Percentiles rank a stretch among this genome's conserved stretches.
Evolutionary conservation across 2,113 vertebrate species (phyloP).

Genomic region (Myrmecophaga tridactyla): DNA sequence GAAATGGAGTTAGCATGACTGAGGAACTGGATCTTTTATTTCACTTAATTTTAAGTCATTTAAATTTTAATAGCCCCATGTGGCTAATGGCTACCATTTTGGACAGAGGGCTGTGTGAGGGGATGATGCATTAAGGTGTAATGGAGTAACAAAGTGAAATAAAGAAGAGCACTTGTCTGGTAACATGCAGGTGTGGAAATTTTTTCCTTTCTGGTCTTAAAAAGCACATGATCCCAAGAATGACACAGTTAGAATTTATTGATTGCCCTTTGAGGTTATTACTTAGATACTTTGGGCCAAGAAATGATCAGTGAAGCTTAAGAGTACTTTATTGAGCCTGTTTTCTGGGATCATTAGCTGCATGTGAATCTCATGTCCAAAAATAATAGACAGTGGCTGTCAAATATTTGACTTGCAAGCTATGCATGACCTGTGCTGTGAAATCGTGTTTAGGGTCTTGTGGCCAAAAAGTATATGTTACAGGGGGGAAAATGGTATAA

Average conservation of each 20-base stretch:
- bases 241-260: background rate
- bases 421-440: slow-evolving; percentile 67
- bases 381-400: slow-evolving; percentile 59
- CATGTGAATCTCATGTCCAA: slow-evolving; percentile 66
- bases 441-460: slow-evolving; percentile 70
- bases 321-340: slow-evolving; percentile 30
- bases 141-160: background rate
- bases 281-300: slow-evolving; percentile 7
- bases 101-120: background rate
- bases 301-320: background rate
- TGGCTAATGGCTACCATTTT: background rate
- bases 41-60: slow-evolving; percentile 52
- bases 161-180: background rate
- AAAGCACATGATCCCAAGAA: slow-evolving; percentile 18
- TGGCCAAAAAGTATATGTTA: slow-evolving; percentile 63
- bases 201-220: slow-evolving; percentile 24
- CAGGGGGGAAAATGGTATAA: background rate
- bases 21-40: slow-evolving; percentile 13
- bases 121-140: background rate
- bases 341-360: slow-evolving; percentile 60
- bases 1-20: background rate
- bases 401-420: slow-evolving; percentile 60
- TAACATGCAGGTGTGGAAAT: background rate
- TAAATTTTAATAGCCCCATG: background rate
- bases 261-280: slow-evolving; percentile 35